Evolutionary conservation across 30 jellyfish, hydroid and myxozoan genomes (phyloP).

Genomic region (Pelagia noctiluca): DNA sequence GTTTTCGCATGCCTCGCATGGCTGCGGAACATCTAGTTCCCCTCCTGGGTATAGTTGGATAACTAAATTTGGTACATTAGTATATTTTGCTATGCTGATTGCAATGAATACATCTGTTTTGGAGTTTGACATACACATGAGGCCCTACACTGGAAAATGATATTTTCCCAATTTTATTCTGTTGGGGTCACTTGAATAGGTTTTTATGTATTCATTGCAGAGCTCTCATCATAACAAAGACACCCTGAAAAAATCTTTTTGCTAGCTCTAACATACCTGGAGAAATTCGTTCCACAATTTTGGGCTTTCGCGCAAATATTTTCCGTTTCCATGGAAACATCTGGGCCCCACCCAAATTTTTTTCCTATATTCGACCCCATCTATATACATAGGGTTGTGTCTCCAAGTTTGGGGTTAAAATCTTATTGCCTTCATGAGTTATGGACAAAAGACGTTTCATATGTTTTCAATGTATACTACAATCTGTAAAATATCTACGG

Average conservation of each 20-base stretch:
- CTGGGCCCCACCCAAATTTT: no score
- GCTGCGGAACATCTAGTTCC: neutral
- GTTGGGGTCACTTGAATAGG: neutral
- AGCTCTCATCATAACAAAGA: neutral
- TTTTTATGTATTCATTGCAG: conserved; percentile 1
- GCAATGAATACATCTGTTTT: conserved; percentile 6
- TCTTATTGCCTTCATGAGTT: no score
- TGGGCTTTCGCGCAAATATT: no score
- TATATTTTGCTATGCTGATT: neutral
- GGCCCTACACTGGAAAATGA: neutral
- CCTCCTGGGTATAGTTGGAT: neutral
- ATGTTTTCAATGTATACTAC: no score
- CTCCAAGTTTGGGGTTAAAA: no score
- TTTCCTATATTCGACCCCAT: no score
- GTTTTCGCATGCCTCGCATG: neutral
- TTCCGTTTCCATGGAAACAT: no score
- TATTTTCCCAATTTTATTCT: no score
- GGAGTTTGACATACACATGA: neutral
- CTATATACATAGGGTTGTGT: no score
- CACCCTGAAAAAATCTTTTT: neutral
- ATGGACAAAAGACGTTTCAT: no score
- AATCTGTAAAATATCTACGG: no score
- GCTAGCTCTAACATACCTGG: neutral
- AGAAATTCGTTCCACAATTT: conserved; percentile 5
- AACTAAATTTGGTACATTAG: neutral